Evolutionary conservation across 2,888 invertebrate species (phyloP).

Genomic region (Conus canariensis): DNA sequence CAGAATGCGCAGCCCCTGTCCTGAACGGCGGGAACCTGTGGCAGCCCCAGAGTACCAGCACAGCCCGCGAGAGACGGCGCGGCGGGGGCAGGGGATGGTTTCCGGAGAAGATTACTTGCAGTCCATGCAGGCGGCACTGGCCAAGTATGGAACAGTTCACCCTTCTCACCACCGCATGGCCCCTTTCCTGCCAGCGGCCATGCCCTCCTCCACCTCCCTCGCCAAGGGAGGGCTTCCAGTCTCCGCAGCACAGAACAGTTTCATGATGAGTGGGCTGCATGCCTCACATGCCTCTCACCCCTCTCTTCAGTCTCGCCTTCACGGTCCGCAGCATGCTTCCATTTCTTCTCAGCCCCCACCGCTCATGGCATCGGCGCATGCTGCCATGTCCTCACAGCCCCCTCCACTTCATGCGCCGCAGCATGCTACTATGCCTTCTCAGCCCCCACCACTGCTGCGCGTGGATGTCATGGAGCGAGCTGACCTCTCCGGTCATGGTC

Average conservation of each 20-base stretch:
- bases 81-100: background rate
- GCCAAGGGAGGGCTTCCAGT: background rate
- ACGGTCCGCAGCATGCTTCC: background rate
- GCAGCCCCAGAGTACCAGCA: background rate
- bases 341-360: conserved; percentile 35
- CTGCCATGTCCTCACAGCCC: background rate
- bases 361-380: conserved; percentile 8
- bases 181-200: conserved; percentile 3
- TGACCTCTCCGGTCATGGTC: background rate
- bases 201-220: background rate
- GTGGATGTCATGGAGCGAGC: conserved; percentile 24
- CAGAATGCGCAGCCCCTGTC: conserved; percentile 35
- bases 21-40: conserved; percentile 7
- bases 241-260: background rate
- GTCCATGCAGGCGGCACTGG: conserved; percentile 33
- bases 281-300: background rate
- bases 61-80: background rate
- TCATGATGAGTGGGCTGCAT: background rate
- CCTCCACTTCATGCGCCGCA: background rate
- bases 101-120: conserved; percentile 33
- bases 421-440: background rate
- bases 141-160: conserved; percentile 13
- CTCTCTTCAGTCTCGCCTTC: background rate
- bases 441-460: conserved; percentile 40
- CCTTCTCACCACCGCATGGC: conserved; percentile 12